These are phyloP conservation scores for Synanthedon andrenaeformis DNA, from an alignment of 2,888 invertebrate genomes.

Conservation along the genomic window DNA sequence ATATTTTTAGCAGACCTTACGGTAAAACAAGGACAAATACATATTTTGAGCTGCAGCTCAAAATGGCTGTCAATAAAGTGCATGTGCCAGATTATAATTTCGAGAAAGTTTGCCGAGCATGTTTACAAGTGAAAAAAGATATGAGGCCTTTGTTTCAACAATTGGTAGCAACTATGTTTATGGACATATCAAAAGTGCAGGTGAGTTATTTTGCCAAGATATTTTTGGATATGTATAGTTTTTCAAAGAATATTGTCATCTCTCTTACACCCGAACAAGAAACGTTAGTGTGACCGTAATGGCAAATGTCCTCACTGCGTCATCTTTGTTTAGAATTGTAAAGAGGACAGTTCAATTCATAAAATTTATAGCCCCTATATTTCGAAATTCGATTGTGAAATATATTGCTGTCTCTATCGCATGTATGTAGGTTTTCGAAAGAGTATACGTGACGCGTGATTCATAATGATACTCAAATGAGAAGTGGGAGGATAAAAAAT, in stretches of 20 bases:
- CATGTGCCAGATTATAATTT: slow-evolving; percentile 39
- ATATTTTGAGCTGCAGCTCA: slow-evolving; percentile 40
- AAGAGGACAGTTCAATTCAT: slow-evolving; percentile 32
- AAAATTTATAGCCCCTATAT: slow-evolving; percentile 26
- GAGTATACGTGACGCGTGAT: neutral
- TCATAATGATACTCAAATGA: no score
- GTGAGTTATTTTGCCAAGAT: slow-evolving; percentile 53
- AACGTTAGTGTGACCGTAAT: slow-evolving; percentile 22
- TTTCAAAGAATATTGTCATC: slow-evolving; percentile 30
- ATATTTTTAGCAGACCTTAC: slow-evolving; percentile 5
- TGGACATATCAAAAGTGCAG: slow-evolving; percentile 73
- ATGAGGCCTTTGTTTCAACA: slow-evolving; percentile 75
- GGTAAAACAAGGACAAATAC: slow-evolving; percentile 49
- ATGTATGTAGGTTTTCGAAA: neutral
- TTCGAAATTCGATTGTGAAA: slow-evolving; percentile 54
- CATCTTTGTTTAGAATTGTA: slow-evolving; percentile 63
- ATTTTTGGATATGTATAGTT: slow-evolving; percentile 48
- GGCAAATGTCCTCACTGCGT: slow-evolving; percentile 42
- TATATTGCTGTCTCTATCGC: slow-evolving; percentile 46
- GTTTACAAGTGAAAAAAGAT: slow-evolving; percentile 73
- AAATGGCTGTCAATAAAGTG: slow-evolving; percentile 58
- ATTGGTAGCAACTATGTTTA: slow-evolving; percentile 74
- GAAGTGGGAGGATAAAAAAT: no score
- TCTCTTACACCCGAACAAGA: slow-evolving; percentile 35
- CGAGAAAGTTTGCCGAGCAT: slow-evolving; percentile 74